Evolutionary conservation across 2,888 invertebrate species (phyloP).

Genomic region (Eucriotettix oculatus): DNA sequence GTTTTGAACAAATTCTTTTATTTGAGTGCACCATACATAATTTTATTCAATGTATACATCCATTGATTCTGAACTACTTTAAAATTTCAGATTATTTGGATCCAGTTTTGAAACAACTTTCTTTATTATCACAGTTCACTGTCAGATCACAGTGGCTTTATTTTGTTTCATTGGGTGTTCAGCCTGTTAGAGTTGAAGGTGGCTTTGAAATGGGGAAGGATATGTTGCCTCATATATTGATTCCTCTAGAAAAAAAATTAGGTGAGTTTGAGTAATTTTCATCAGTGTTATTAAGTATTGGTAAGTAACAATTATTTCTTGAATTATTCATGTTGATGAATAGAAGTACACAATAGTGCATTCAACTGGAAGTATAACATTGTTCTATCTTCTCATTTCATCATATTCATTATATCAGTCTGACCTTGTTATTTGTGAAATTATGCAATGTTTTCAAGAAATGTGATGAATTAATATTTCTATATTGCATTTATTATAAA

Average conservation of each 20-base stretch:
- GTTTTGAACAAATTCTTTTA: too few relatives aligned
- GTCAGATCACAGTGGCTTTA: constrained; percentile 82
- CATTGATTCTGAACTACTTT: background rate
- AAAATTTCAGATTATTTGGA: constrained; percentile 50
- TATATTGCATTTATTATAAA: background rate
- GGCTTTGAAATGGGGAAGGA: constrained; percentile 33
- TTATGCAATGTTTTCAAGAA: background rate
- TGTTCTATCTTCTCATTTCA: too few relatives aligned
- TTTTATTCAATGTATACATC: too few relatives aligned
- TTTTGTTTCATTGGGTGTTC: constrained; percentile 58
- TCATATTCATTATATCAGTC: too few relatives aligned
- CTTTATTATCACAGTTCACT: constrained; percentile 56
- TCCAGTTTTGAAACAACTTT: constrained; percentile 55
- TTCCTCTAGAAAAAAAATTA: constrained; percentile 71
- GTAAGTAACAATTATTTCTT: background rate
- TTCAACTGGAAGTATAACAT: too few relatives aligned
- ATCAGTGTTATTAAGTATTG: background rate
- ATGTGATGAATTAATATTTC: too few relatives aligned
- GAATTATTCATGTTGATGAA: too few relatives aligned
- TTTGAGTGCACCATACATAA: too few relatives aligned
- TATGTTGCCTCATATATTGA: constrained; percentile 65
- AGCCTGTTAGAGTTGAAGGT: constrained; percentile 43
- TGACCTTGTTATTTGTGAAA: too few relatives aligned
- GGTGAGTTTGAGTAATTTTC: constrained; percentile 19
- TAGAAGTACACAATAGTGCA: too few relatives aligned